Base-by-base conservation (phyloP, 2,113 vertebrate genomes). In the Morone chrysops region DNA sequence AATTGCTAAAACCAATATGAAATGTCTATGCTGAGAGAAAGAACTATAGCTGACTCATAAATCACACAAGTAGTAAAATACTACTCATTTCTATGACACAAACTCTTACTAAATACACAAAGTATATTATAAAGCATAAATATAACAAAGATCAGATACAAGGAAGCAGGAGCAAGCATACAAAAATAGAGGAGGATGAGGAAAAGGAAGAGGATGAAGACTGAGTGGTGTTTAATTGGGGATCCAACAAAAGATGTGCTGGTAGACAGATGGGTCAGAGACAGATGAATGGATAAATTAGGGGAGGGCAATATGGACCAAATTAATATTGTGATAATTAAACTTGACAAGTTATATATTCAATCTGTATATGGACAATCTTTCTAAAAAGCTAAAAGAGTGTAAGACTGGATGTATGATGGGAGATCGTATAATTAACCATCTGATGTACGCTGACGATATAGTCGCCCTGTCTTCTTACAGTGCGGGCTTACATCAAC, bases 241-340 rank as follows among this genome's bases (percentile, higher is more conserved):
- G 41, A 40, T 6, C 41, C 5, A 18, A 31, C 22, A 16, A 16
- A 25, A 51, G 66, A 51, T 25, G 31, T 31, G 31, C 31, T 31
- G 68, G 4, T 5, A 9, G 25, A 66, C 36, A 31, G 74, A 72
- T 4, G 60, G 16, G 59, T 54, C 41, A 36, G 72, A 40, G 71
- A 70, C 67, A 60, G 70, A 78, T 57, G 70, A 11, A 9, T 8
- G 14, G 7, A 56, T 48, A 72, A 18, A 59, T 38, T 25, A 74
- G 76, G 17, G 71, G 8, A 80, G 78, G 81, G 84, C 89, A 88
- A 74, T 43, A 79, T 6, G 20, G 11, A 80, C 40, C 9, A 48
- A 22, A 31, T 31, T 0, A 51, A 60, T n/a, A 73, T 1, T 54
- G 22, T 38, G 43, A 43, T 45, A 1, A 20, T 72, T 22, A 31